Percentiles rank a stretch among this genome's conserved stretches.
Evolutionary conservation across 2,888 invertebrate species (phyloP).

Genomic region (Epinotia ramella): DNA sequence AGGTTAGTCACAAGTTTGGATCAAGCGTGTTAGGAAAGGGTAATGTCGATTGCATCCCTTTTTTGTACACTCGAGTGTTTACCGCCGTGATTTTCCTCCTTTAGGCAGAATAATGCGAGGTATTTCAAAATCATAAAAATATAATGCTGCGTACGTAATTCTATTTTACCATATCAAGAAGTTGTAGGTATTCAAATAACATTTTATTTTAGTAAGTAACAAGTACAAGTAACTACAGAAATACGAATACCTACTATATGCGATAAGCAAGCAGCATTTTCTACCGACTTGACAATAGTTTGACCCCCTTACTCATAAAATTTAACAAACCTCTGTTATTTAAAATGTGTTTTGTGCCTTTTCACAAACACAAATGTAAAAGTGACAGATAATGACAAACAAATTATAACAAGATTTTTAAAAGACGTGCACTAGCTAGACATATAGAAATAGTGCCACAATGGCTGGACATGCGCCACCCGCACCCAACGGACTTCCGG

Average conservation of each 20-base stretch:
- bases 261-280: conserved; percentile 6
- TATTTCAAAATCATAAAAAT: not conserved
- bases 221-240: not conserved
- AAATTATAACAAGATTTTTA: too few species aligned
- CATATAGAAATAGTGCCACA: too few species aligned
- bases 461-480: too few species aligned
- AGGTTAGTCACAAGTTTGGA: conserved; percentile 27
- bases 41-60: conserved; percentile 12
- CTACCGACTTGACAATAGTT: not conserved
- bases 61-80: too few species aligned
- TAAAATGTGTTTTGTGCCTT: too few species aligned
- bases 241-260: not conserved
- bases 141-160: not conserved
- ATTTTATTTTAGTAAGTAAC: too few species aligned
- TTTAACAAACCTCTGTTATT: too few species aligned
- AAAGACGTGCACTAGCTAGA: too few species aligned
- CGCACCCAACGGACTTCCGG: too few species aligned
- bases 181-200: too few species aligned
- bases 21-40: conserved; percentile 34
- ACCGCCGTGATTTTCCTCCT: not conserved
- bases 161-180: not conserved
- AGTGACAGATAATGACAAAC: too few species aligned
- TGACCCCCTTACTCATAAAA: not conserved
- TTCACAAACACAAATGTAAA: too few species aligned
- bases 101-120: not conserved